A percentile compares a stretch with the other conserved stretches of the same genome.
These are phyloP conservation scores for Pristionchus entomophagus DNA, from an alignment of 2,888 invertebrate species.

Conservation along the genomic window DNA sequence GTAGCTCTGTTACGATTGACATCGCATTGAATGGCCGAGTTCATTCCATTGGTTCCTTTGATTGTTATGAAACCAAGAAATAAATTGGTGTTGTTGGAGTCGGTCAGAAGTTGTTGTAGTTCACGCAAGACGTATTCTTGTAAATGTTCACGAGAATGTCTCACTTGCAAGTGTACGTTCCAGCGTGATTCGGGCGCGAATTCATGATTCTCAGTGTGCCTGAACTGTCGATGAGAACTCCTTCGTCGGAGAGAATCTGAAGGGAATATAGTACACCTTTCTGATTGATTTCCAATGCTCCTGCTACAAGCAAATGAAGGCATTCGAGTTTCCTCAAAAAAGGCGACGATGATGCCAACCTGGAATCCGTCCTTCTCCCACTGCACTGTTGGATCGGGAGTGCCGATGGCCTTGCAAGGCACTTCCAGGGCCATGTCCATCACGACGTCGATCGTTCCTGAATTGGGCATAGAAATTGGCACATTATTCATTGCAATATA, in stretches of 20 bases:
- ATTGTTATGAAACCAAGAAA: no score
- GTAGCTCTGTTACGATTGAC: no score
- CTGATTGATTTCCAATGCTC: no score
- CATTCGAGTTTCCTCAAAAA: background rate
- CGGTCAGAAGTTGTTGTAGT: background rate
- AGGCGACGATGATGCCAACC: slow-evolving; percentile 51
- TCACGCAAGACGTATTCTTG: no score
- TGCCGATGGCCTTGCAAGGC: slow-evolving; percentile 77
- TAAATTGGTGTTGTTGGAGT: slow-evolving; percentile 47
- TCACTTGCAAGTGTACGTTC: slow-evolving; percentile 44
- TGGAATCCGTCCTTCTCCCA: slow-evolving; percentile 77
- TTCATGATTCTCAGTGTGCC: slow-evolving; percentile 70
- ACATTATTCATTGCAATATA: background rate
- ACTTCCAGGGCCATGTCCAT: slow-evolving; percentile 70
- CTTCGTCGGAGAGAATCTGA: slow-evolving; percentile 46
- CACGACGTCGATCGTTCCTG: slow-evolving; percentile 66
- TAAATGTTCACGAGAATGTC: background rate
- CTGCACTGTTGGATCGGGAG: slow-evolving; percentile 76
- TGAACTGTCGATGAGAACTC: slow-evolving; percentile 60
- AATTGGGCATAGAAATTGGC: background rate
- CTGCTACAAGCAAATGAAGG: no score
- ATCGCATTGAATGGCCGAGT: no score
- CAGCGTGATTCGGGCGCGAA: slow-evolving; percentile 58
- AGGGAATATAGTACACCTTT: background rate
- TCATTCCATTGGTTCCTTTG: no score